Evolutionary conservation across 2,888 invertebrate genomes (phyloP).

Genomic region (Lapara coniferarum): DNA sequence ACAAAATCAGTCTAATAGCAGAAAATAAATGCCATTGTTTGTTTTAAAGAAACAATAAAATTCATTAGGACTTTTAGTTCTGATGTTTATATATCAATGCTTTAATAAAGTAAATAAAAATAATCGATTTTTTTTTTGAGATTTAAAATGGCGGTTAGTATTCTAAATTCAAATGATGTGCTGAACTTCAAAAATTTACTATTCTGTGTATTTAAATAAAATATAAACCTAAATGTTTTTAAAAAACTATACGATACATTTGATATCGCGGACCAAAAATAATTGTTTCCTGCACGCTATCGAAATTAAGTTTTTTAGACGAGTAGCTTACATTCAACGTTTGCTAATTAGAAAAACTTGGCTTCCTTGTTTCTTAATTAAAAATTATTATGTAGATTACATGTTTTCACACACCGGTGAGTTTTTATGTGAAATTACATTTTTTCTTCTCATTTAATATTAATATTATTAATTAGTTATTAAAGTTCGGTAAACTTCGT

Average conservation of each 20-base stretch:
- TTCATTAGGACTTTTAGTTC: background rate
- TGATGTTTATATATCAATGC: too few species aligned
- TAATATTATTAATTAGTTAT: conserved; percentile 31
- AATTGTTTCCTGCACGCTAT: too few species aligned
- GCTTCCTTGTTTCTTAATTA: conserved; percentile 51
- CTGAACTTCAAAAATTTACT: too few species aligned
- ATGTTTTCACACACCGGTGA: conserved; percentile 50
- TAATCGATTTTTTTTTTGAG: too few species aligned
- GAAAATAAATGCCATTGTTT: background rate
- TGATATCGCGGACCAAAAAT: too few species aligned
- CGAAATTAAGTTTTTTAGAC: background rate
- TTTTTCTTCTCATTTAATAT: conserved; percentile 34
- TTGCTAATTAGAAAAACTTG: conserved; percentile 48
- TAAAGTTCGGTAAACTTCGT: conserved; percentile 33
- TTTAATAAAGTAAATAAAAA: too few species aligned
- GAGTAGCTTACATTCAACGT: background rate
- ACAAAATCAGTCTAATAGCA: background rate
- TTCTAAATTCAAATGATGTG: too few species aligned
- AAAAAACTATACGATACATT: too few species aligned
- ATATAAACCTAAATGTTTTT: too few species aligned
- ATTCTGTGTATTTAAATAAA: too few species aligned
- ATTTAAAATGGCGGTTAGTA: too few species aligned
- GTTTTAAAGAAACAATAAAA: background rate
- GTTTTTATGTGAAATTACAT: conserved; percentile 33
- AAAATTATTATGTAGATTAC: conserved; percentile 52